A percentile compares a stretch with the other conserved stretches of the same genome.
Evolutionary conservation across 2,113 vertebrate genomes (phyloP).

Genomic region (Octodon degus): DNA sequence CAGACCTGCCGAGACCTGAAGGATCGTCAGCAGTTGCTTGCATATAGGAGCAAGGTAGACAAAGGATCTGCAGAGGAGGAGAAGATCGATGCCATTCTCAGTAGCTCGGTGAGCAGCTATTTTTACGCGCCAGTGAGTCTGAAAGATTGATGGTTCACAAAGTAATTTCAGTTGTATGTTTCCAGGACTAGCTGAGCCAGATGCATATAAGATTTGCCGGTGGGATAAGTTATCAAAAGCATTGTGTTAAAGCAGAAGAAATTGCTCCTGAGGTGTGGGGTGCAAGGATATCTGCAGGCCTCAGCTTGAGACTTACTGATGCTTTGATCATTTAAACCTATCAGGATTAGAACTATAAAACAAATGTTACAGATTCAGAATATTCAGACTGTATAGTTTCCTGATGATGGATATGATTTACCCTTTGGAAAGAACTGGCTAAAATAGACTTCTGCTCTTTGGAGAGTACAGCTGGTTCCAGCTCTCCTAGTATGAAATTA

Average conservation of each 20-base stretch:
- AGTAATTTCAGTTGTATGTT: not conserved
- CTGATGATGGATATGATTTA: not conserved
- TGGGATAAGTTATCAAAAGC: not conserved
- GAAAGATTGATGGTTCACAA: not conserved
- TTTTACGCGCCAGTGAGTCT: not conserved
- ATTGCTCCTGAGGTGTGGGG: not conserved
- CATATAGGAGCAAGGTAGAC: constrained; percentile 92
- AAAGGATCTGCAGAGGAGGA: constrained; percentile 90
- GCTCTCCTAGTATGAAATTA: constrained; percentile 13
- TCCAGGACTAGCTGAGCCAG: not conserved
- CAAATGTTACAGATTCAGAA: not conserved
- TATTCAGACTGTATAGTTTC: not conserved
- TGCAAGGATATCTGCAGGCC: not conserved
- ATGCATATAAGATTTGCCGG: not conserved
- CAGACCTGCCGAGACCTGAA: constrained; percentile 95
- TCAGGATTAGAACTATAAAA: not conserved
- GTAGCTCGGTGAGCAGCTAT: constrained; percentile 87
- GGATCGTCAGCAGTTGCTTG: constrained; percentile 93
- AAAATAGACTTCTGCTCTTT: not conserved
- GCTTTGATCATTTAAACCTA: not conserved
- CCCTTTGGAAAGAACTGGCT: not conserved
- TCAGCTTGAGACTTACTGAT: not conserved
- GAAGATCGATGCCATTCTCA: constrained; percentile 92
- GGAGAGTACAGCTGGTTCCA: not conserved
- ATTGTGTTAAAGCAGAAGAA: not conserved